Evolutionary conservation across 2,888 invertebrate species (phyloP), one percentile per base, ranked within the genome.

Genomic region (Incurvaria masculella): DNA sequence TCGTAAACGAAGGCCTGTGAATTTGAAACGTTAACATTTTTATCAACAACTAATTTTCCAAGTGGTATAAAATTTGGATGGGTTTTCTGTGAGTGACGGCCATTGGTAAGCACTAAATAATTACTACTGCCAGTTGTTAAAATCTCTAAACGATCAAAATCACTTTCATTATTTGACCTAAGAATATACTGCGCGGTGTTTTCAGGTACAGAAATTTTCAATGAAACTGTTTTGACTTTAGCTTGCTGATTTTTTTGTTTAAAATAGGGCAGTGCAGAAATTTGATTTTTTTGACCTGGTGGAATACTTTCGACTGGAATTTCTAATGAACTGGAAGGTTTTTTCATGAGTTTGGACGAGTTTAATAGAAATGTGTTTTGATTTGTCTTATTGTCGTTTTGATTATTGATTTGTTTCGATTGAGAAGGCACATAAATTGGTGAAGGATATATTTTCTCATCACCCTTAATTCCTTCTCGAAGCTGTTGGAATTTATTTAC

Each of bases 1-100:
- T 73, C 73, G 58, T 72, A 72, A 61, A 74, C 73, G 63, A 76
- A 59, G 51, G 72, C 74, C 72, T 76, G 76, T 65, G 78, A 74
- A 76, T 70, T 62, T 64, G 75, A 76, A 69, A 73, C 57, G 52
- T 69, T 69, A 46, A 65, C 57, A 52, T 63, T 63, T 64, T 71
- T 69, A 64, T 66, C 65, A 51, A 61, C 61, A 23, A 64, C 61
- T 44, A 73, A 53, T 60, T 67, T 72, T 6, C 69, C 74, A n/a
- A 76, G 63, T 0, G 75, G 71, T 48, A 71, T 67, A 46, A 69
- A 66, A 49, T 59, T 67, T 14, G 63, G 60, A 42, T 42, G 40
- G 10, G 59, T 53, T 6, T 61, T 44, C 43, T 69, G 66, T 17
- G 20, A 27, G 21, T 17, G 42, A 6, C 42, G 41, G 17, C 42